These are phyloP conservation scores for Arizona elegans DNA, from an alignment of 2,113 vertebrate genomes.

Conservation along the genomic window DNA sequence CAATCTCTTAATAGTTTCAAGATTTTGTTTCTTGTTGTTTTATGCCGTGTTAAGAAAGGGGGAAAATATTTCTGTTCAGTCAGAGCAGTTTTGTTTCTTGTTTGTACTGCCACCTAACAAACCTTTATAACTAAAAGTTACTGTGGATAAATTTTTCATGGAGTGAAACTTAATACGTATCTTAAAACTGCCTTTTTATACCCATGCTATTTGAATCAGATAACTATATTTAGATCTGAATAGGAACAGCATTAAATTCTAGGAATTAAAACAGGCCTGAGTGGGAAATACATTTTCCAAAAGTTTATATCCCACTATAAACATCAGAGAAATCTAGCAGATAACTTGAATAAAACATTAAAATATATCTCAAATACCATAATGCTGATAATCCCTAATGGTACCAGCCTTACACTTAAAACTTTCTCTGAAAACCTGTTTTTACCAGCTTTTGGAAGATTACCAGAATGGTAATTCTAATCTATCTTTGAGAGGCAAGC, in stretches of 20 bases:
- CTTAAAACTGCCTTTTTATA: not conserved
- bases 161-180: slow-evolving; percentile 24
- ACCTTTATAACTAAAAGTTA: slow-evolving; percentile 44
- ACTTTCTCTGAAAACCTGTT: not conserved
- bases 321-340: not conserved
- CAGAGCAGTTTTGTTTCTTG: slow-evolving; percentile 49
- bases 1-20: slow-evolving; percentile 41
- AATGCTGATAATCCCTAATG: not conserved
- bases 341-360: not conserved
- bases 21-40: slow-evolving; percentile 53
- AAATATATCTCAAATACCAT: not conserved
- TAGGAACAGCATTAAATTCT: not conserved
- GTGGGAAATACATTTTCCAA: not conserved
- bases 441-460: not conserved
- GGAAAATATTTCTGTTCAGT: slow-evolving; percentile 20
- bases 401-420: not conserved
- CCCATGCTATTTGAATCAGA: not conserved
- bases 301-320: not conserved
- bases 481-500: not conserved
- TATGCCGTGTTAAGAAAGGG: slow-evolving; percentile 29
- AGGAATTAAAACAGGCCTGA: not conserved
- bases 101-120: slow-evolving; percentile 41
- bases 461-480: not conserved
- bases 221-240: not conserved
- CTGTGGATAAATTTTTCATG: slow-evolving; percentile 45